Base-by-base conservation (phyloP, 2,797 vertebrate genomes). In the Pangasius macronema region DNA sequence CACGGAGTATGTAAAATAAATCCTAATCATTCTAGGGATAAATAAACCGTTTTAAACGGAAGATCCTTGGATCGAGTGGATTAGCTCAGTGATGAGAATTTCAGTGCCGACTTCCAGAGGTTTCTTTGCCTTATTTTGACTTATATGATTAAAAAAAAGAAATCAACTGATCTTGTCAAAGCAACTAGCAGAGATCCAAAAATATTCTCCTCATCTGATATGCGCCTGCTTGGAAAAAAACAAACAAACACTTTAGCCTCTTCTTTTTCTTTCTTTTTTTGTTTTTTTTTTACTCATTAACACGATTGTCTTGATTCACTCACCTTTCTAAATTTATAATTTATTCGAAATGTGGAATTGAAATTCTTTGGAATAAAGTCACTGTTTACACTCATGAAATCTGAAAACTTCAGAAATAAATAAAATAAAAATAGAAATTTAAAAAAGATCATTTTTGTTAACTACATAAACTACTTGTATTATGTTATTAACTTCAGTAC, bases 1-100 rank as follows among this genome's bases (percentile, higher is more conserved):
- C 8, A 1, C 0, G 51, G n/a, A 39, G 1, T 49, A 20, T 27
- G 27, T 46, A 49, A 49, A 51, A 83, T 53, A 83, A 68, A 36
- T 4, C 2, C 14, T 8, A 10, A 39, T 39, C 4, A 27, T 1
- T 0, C 0, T 1, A 27, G 14, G 1, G 39, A 24, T 22, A 42
- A 73, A 53, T 22, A 11, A 36, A 76, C 2, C 1, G 24, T 49
- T 49, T 75, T 9, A 75, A 75, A 42, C 1, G 5, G 2, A 65
- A 68, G 36, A 68, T 68, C 16, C 18, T 9, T 13, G 30, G n/a
- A 14, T 36, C 1, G 4, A 75, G 11, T 39, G 7, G 4, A 75
- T 13, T 49, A 2, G 4, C 4, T 75, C 72, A 75, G 7, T 5
- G 42, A 20, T 39, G 0, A 67, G 27, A 67, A 39, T 7, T 20